These are phyloP conservation scores for Corydoras maculifer DNA, from an alignment of 2,113 vertebrate species.

Conservation along the genomic window DNA sequence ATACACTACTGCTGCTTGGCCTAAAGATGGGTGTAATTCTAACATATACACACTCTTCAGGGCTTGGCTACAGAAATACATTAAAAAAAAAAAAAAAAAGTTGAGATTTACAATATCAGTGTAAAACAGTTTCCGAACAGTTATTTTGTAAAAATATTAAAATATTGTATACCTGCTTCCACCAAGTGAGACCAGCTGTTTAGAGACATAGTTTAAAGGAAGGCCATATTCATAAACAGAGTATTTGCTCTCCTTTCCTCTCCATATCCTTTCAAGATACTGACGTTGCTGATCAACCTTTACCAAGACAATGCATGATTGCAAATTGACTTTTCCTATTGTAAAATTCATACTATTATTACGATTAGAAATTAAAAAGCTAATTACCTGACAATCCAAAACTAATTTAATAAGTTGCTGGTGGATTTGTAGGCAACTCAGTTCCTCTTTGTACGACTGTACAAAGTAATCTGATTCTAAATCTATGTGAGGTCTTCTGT, in stretches of 20 bases:
- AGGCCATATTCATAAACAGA: conserved; percentile 55
- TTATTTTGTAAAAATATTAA: not conserved
- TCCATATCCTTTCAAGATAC: conserved; percentile 60
- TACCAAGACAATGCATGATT: conserved; percentile 5
- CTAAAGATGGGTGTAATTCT: conserved; percentile 70
- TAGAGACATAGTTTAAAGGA: conserved; percentile 59
- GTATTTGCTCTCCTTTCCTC: conserved; percentile 40
- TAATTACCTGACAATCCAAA: conserved; percentile 59
- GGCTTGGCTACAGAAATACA: conserved; percentile 52
- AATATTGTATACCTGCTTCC: conserved; percentile 48
- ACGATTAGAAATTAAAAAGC: not conserved
- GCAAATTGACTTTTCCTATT: no score
- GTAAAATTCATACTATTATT: no score
- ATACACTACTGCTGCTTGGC: conserved; percentile 53
- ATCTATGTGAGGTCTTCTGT: conserved; percentile 60
- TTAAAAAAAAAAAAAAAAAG: not conserved
- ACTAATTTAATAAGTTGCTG: conserved; percentile 56
- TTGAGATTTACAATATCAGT: not conserved
- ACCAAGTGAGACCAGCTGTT: conserved; percentile 64
- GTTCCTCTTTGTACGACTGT: conserved; percentile 56
- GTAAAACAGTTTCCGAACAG: no score
- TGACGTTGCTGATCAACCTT: conserved; percentile 66
- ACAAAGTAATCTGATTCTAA: conserved; percentile 59
- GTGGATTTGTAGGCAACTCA: conserved; percentile 60
- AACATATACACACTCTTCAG: conserved; percentile 62